A percentile compares a stretch with the other conserved stretches of the same genome.
Conservation (phyloP, 2,888 invertebrate genomes). For the Acanthopleura granulata region DNA sequence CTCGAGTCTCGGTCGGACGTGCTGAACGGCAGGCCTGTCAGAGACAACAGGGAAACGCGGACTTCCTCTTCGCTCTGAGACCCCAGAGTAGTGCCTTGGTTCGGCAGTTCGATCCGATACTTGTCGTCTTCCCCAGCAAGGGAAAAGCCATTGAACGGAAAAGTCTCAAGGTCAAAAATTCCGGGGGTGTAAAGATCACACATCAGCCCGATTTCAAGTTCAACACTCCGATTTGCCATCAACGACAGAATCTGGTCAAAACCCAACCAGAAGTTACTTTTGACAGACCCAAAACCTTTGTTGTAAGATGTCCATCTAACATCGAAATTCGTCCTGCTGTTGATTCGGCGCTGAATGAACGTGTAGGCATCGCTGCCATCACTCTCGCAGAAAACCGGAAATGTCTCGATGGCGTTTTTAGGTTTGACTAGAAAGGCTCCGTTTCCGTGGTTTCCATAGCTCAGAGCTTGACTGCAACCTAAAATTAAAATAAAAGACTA, state of each 20-base stretch:
- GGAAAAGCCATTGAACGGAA: background rate
- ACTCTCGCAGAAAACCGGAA: background rate
- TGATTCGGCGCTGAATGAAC: background rate
- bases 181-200: background rate
- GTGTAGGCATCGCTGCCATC: background rate
- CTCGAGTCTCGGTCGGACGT: background rate
- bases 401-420: background rate
- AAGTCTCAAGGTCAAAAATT: background rate
- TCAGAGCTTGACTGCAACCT: background rate
- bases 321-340: background rate
- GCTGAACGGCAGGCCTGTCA: background rate
- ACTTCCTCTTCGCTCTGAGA: background rate
- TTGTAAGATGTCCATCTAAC: background rate
- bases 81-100: background rate
- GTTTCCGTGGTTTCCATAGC: background rate
- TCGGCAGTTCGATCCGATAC: background rate
- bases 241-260: slow-evolving; percentile 2
- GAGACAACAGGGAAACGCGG: background rate
- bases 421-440: background rate
- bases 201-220: background rate
- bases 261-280: background rate
- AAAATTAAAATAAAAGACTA: background rate
- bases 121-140: background rate
- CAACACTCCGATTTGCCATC: background rate
- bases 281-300: background rate